A percentile compares a stretch with the other conserved stretches of the same genome.
Conservation (phyloP, 1,140 invertebrate species). For the Drosophila triauraria region DNA sequence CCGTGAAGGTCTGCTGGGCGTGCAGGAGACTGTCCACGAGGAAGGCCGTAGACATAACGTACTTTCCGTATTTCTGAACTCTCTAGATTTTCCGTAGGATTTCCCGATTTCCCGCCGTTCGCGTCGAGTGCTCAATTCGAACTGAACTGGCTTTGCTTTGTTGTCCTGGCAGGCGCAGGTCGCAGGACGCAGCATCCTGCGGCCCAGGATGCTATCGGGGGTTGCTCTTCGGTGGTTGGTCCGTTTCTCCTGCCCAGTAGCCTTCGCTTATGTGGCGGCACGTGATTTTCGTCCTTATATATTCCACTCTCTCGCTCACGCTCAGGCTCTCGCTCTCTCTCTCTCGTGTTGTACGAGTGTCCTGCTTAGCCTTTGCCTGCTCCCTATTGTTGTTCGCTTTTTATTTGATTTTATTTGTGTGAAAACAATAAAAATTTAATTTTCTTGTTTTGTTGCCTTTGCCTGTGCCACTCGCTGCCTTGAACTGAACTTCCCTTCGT, state of each 20-base stretch:
- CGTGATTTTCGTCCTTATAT: slow-evolving; percentile 67
- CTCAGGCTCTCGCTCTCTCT: slow-evolving; percentile 24
- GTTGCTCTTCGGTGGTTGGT: slow-evolving; percentile 84
- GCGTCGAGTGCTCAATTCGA: slow-evolving; percentile 78
- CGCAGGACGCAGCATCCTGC: slow-evolving; percentile 37
- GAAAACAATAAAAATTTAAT: slow-evolving; percentile 85
- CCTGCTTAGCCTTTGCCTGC: slow-evolving; percentile 60
- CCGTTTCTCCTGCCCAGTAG: slow-evolving; percentile 79
- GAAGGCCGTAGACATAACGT: slow-evolving; percentile 80
- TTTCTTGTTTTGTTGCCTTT: slow-evolving; percentile 80
- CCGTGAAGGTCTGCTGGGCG: slow-evolving; percentile 78
- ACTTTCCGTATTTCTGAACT: slow-evolving; percentile 2
- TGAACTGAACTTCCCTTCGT: slow-evolving; percentile 52
- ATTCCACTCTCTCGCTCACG: slow-evolving; percentile 17
- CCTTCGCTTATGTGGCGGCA: slow-evolving; percentile 57
- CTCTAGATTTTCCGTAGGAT: neutral
- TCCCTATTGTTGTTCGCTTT: slow-evolving; percentile 77
- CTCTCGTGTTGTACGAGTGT: slow-evolving; percentile 40
- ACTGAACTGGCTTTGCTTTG: slow-evolving; percentile 53
- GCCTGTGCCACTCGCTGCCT: slow-evolving; percentile 61
- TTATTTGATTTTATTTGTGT: slow-evolving; percentile 85
- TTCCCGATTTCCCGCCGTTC: slow-evolving; percentile 58
- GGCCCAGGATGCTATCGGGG: slow-evolving; percentile 50
- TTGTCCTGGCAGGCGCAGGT: slow-evolving; percentile 38
- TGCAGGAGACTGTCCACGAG: slow-evolving; percentile 80